Conservation (phyloP, 2,888 invertebrate species). For the Zonitis immaculata region DNA sequence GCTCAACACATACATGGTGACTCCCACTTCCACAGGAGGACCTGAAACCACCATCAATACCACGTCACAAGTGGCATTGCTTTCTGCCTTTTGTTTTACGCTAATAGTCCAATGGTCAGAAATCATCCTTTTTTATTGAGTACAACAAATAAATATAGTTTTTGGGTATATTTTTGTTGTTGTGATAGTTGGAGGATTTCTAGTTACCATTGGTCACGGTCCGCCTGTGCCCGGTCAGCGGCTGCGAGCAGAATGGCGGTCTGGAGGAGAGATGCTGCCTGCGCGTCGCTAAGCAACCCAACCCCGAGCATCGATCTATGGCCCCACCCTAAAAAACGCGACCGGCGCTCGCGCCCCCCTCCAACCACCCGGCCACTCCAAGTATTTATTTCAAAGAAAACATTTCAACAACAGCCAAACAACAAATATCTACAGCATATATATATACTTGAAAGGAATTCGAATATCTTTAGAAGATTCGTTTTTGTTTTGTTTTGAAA, state of each 20-base stretch:
- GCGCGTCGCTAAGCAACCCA: slow-evolving; percentile 44
- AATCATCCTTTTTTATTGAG: background rate
- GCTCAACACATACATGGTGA: slow-evolving; percentile 97
- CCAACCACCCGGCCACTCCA: slow-evolving; percentile 15
- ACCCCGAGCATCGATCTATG: slow-evolving; percentile 47
- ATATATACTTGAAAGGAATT: too few relatives aligned
- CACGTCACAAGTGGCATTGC: slow-evolving; percentile 35
- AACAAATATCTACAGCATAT: slow-evolving; percentile 9
- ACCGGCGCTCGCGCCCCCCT: slow-evolving; percentile 36
- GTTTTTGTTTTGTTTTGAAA: too few relatives aligned
- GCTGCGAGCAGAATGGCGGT: slow-evolving; percentile 46
- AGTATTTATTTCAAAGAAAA: too few relatives aligned
- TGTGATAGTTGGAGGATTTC: background rate
- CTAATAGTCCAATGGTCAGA: slow-evolving; percentile 12
- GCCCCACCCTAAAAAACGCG: slow-evolving; percentile 47
- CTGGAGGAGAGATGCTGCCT: slow-evolving; percentile 44
- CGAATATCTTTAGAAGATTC: too few relatives aligned
- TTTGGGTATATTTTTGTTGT: too few relatives aligned
- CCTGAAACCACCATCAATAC: slow-evolving; percentile 67
- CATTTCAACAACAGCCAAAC: slow-evolving; percentile 23
- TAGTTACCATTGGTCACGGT: slow-evolving; percentile 9
- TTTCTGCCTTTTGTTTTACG: slow-evolving; percentile 32
- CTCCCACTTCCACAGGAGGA: slow-evolving; percentile 95
- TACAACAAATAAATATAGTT: too few relatives aligned
- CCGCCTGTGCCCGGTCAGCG: slow-evolving; percentile 43